Base-by-base conservation (phyloP, 2,113 vertebrate species). In the Elephas maximus region DNA sequence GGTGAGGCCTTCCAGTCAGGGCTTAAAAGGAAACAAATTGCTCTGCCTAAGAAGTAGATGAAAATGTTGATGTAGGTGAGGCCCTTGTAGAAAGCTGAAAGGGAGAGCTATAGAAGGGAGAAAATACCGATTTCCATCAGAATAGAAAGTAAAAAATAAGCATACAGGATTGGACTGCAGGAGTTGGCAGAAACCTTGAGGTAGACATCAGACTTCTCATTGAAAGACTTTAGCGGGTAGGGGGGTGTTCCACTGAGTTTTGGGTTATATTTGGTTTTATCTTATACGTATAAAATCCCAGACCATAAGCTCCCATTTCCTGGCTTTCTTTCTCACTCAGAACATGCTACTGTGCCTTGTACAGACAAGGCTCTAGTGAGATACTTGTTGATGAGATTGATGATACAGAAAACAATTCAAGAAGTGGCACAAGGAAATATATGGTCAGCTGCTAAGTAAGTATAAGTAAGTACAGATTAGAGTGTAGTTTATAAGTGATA, bases 1-100 rank as follows among this genome's bases (percentile, higher is more conserved):
- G 65, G 73, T 62, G 33, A 97, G 84, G 7, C 30, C 65, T 94
- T 20, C 26, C 88, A 82, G 53, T 26, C 71, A 78, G 81, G 60
- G 20, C 74, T 20, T 65, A 37, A 93, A 93, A 92, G 77, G 51
- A 92, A 90, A 93, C 37, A 41, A 41, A 85, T 79, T 91, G n/a
- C 83, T 88, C 44, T 78, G n/a, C 28, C 12, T 44, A 82, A 71
- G 33, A 41, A 67, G 88, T 41, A 21, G 82, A 26, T 44, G 81
- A 30, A 96, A 92, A 41, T 80, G 80, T 80, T 81, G 2, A 14
- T 78, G 23, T 48, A 74, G 53, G 5, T 86, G n/a, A 63, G 17
- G 87, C 28, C 67, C 83, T 20, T 20, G 23, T 60, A 51, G 77
- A 65, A 87, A 83, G 33, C 44, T 65, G 41, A 76, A 90, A 90